Conservation (phyloP, 2,888 invertebrate genomes). For the Acronicta psi region DNA sequence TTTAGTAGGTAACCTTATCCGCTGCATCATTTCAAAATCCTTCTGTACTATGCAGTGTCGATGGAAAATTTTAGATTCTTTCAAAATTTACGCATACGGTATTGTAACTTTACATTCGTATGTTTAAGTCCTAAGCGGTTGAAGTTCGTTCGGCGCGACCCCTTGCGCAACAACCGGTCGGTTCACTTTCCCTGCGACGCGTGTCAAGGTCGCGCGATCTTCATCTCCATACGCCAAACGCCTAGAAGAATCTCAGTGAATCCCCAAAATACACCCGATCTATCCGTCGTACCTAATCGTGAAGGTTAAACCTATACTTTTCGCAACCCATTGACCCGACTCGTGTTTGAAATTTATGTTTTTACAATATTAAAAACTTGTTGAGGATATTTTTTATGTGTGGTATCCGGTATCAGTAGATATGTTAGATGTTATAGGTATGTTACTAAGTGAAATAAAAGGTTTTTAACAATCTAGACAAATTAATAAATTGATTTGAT, state of each 20-base stretch:
- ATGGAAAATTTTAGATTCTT: not conserved
- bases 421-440: no score
- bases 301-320: constrained; percentile 44
- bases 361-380: constrained; percentile 8
- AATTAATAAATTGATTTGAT: no score
- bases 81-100: not conserved
- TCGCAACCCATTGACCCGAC: constrained; percentile 26
- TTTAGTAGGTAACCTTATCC: no score
- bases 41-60: no score
- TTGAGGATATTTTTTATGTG: constrained; percentile 4
- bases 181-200: constrained; percentile 83
- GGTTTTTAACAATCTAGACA: no score
- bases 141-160: constrained; percentile 63
- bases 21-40: no score
- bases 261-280: constrained; percentile 45
- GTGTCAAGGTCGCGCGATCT: constrained; percentile 83
- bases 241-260: constrained; percentile 57
- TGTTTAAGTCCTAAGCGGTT: constrained; percentile 45
- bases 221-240: constrained; percentile 61
- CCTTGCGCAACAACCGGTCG: constrained; percentile 81
- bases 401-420: not conserved
- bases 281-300: constrained; percentile 38
- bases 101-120: constrained; percentile 20
- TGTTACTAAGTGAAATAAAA: no score
- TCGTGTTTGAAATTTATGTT: constrained; percentile 20